These are phyloP conservation scores for Lasiurus cinereus DNA, from an alignment of 2,113 vertebrate genomes.

Conservation along the genomic window DNA sequence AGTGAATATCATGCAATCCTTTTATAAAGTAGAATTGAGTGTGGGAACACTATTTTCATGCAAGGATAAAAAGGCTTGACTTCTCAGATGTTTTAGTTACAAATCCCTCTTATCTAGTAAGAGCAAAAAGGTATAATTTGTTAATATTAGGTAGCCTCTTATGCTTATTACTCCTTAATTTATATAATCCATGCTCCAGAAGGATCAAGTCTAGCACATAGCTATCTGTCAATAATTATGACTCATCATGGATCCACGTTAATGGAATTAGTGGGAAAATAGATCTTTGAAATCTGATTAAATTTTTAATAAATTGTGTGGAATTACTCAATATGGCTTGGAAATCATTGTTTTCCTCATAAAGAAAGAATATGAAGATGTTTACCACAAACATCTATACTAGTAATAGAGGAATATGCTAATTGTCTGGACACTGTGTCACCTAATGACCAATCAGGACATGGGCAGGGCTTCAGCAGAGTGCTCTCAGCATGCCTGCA, in stretches of 20 bases:
- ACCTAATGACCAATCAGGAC: too few species aligned
- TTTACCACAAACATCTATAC: not conserved
- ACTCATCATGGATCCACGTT: not conserved
- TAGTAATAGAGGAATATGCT: too few species aligned
- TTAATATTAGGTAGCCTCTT: not conserved
- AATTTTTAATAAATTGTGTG: not conserved
- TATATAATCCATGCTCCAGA: not conserved
- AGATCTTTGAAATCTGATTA: not conserved
- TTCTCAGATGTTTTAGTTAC: constrained; percentile 54
- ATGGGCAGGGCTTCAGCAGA: too few species aligned
- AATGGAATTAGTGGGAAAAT: not conserved
- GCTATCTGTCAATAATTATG: not conserved
- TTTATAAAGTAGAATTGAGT: not conserved
- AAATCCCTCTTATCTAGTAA: constrained; percentile 55
- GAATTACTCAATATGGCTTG: not conserved
- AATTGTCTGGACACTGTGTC: too few species aligned
- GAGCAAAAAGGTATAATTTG: constrained; percentile 5
- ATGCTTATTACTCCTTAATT: not conserved
- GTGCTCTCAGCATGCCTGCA: too few species aligned
- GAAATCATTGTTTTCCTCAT: constrained; percentile 12
- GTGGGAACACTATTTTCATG: constrained; percentile 28
- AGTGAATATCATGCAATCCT: not conserved
- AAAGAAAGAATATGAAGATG: constrained; percentile 5
- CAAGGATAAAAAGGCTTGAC: constrained; percentile 19
- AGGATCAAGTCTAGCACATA: not conserved